phyloP scores from a whole-genome alignment of 1,140 invertebrate species.

The Phenacoccus solenopsis region DNA sequence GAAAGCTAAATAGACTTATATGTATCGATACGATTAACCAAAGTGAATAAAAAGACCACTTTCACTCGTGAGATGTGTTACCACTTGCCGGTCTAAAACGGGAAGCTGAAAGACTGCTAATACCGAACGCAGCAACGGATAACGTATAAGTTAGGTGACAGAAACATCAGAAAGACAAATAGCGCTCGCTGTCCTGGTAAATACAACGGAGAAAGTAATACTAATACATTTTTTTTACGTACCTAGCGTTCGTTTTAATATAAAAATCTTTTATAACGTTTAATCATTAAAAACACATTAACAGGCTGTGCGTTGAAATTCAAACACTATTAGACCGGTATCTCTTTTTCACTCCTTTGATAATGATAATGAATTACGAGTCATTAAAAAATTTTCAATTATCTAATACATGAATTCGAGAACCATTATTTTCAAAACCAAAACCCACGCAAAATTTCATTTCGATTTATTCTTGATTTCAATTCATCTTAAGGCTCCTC shows the following conservation, averaged over 20 bases:
- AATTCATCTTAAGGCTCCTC: too few species aligned
- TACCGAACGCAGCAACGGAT: too few species aligned
- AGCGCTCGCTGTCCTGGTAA: background rate
- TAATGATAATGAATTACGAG: too few species aligned
- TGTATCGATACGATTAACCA: background rate
- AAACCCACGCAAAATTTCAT: too few species aligned
- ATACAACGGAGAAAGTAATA: background rate
- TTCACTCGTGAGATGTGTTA: background rate
- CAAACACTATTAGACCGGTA: too few species aligned
- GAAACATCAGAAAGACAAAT: constrained; percentile 2
- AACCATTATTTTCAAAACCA: too few species aligned
- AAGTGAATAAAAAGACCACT: background rate
- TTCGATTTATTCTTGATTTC: too few species aligned
- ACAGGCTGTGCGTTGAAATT: too few species aligned
- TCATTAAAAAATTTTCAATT: too few species aligned
- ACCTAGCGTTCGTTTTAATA: background rate
- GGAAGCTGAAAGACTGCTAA: background rate
- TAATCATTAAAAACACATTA: background rate
- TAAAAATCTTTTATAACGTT: background rate
- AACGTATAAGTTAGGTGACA: background rate
- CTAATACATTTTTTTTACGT: background rate
- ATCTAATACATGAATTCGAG: too few species aligned
- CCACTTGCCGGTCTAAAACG: too few species aligned
- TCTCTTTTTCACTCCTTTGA: too few species aligned
- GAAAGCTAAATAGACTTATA: background rate